Percentiles rank a stretch among this genome's conserved stretches.
Conservation (phyloP, 2,797 vertebrate species). For the Crocidura indochinensis region DNA sequence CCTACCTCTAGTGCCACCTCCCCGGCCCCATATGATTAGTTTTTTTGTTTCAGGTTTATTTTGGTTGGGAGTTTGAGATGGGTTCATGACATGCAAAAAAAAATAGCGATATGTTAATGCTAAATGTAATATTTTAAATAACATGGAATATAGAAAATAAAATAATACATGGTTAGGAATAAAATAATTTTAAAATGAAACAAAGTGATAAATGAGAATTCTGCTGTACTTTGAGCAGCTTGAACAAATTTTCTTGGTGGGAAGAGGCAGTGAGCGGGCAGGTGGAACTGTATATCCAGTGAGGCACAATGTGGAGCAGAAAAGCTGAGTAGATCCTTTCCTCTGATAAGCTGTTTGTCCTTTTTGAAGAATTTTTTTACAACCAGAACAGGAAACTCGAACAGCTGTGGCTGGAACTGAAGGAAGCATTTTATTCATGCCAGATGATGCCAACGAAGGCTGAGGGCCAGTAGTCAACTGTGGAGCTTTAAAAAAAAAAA, state of each 20-base stretch:
- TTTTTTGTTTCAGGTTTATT: no score
- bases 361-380: constrained; percentile 96
- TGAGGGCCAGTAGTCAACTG: constrained; percentile 92
- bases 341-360: constrained; percentile 99
- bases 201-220: constrained; percentile 77
- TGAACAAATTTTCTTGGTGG: constrained; percentile 93
- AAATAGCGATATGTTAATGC: not conserved
- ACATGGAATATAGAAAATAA: constrained; percentile 45
- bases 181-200: constrained; percentile 60
- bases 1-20: no score
- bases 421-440: constrained; percentile 92
- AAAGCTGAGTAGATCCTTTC: constrained; percentile 97
- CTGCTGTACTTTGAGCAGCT: constrained; percentile 95
- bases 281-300: constrained; percentile 95
- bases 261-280: constrained; percentile 88
- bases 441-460: constrained; percentile 90
- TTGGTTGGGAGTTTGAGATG: not conserved
- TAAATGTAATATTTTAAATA: constrained; percentile 49
- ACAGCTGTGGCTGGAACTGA: constrained; percentile 90
- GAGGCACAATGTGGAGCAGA: constrained; percentile 98
- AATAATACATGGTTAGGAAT: constrained; percentile 59
- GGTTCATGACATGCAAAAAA: constrained; percentile 42
- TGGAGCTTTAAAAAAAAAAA: constrained; percentile 88
- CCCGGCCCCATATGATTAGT: no score
- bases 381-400: constrained; percentile 95